A percentile compares a stretch with the other conserved stretches of the same genome.
Evolutionary conservation across 2,113 vertebrate genomes (phyloP).

Genomic region (Clarias macrocephalus): DNA sequence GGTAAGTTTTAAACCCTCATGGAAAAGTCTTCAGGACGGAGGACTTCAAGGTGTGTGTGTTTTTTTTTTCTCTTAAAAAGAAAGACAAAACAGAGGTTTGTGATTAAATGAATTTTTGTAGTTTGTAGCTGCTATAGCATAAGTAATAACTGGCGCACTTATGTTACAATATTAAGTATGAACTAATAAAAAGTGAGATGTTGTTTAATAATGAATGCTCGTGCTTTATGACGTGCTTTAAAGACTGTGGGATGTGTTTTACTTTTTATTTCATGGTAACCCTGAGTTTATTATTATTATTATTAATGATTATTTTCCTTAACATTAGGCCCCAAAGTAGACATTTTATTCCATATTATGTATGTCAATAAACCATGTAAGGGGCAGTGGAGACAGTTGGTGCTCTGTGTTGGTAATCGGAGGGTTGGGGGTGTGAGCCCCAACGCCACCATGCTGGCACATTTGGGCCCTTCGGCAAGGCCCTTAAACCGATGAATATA

Average conservation of each 20-base stretch:
- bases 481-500: too few relatives aligned
- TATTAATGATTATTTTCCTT: too few relatives aligned
- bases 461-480: too few relatives aligned
- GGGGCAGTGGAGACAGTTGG: too few relatives aligned
- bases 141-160: neutral
- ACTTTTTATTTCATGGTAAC: neutral
- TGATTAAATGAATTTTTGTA: too few relatives aligned
- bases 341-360: neutral
- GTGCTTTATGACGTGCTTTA: neutral
- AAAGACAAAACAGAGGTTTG: too few relatives aligned
- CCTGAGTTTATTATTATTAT: too few relatives aligned
- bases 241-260: neutral
- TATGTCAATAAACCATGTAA: neutral
- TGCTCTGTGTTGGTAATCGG: too few relatives aligned
- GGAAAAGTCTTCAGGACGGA: neutral
- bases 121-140: neutral
- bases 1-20: neutral
- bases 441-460: too few relatives aligned
- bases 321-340: neutral
- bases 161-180: neutral
- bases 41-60: neutral
- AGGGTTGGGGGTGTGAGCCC: too few relatives aligned
- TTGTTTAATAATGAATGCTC: neutral
- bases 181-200: neutral
- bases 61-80: too few relatives aligned